These are phyloP conservation scores for Stichodactyla mertensii DNA, from an alignment of 64 coral and sea anemone genomes.

Conservation along the genomic window DNA sequence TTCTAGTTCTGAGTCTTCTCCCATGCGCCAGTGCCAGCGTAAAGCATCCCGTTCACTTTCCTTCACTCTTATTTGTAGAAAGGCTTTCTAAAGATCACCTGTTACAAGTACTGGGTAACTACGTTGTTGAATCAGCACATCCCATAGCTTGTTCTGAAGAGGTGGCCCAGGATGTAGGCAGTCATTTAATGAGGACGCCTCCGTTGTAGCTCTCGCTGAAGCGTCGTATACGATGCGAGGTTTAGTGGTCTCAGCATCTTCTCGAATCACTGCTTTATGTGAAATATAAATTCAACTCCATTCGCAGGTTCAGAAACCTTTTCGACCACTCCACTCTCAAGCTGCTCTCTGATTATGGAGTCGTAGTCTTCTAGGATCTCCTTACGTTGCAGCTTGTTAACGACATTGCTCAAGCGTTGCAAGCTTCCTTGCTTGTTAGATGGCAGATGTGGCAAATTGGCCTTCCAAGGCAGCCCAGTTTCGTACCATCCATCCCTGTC, in stretches of 20 bases:
- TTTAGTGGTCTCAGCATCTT: constrained; percentile 31
- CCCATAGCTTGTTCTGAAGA: constrained; percentile 33
- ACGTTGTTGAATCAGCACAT: too few relatives aligned
- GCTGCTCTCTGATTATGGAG: constrained; percentile 25
- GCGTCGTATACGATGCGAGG: constrained; percentile 33
- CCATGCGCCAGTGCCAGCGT: too few relatives aligned
- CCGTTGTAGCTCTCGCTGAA: neutral
- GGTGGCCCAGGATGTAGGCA: constrained; percentile 27
- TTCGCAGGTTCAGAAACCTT: neutral
- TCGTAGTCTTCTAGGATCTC: neutral
- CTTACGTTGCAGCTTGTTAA: neutral
- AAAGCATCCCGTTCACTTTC: too few relatives aligned
- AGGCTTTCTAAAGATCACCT: neutral
- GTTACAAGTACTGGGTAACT: neutral
- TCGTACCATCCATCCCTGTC: constrained; percentile 21
- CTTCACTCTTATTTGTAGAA: too few relatives aligned
- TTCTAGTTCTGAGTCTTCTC: neutral
- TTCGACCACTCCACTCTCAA: neutral
- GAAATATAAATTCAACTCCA: constrained; percentile 40
- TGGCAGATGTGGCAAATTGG: constrained; percentile 9
- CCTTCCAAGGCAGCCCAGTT: constrained; percentile 27
- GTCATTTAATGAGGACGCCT: constrained; percentile 32
- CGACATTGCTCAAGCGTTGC: neutral
- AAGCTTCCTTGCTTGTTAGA: constrained; percentile 25
- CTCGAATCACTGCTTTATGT: constrained; percentile 27